These are phyloP conservation scores for Batillaria attramentaria DNA, from an alignment of 1,140 invertebrate species.

Conservation along the genomic window DNA sequence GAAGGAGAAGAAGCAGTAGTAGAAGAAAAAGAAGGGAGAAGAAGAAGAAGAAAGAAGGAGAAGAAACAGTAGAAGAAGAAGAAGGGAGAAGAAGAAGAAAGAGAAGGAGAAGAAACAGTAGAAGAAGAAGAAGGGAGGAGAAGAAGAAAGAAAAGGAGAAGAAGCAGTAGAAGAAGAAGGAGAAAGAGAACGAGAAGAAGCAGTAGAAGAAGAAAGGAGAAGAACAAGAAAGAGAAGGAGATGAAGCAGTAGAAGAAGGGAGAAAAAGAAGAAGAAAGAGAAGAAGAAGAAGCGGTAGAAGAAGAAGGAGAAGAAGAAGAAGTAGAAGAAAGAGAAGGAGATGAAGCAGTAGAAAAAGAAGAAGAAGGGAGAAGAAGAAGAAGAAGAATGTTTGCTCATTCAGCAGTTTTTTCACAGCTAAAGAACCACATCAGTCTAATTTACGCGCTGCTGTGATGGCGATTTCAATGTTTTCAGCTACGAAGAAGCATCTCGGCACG, in stretches of 20 bases:
- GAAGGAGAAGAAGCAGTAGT: neutral
- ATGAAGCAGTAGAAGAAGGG: neutral
- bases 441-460: too few relatives aligned
- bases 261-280: neutral
- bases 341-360: neutral
- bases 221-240: conserved; percentile 4
- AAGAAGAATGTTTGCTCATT: too few relatives aligned
- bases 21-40: neutral
- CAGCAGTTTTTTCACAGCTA: too few relatives aligned
- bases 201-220: neutral
- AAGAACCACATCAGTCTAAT: too few relatives aligned
- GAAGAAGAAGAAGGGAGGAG: neutral
- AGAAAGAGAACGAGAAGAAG: neutral
- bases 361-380: neutral
- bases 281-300: neutral
- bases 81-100: neutral
- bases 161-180: conserved; percentile 7
- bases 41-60: neutral
- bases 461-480: too few relatives aligned
- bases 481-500: too few relatives aligned
- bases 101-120: neutral
- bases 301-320: neutral
- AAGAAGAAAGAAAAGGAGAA: conserved; percentile 14
- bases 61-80: neutral
- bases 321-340: neutral